Percentiles rank a stretch among this genome's conserved stretches.
phyloP scores from a whole-genome alignment of 1,140 invertebrate species.

The Eumaeus atala region DNA sequence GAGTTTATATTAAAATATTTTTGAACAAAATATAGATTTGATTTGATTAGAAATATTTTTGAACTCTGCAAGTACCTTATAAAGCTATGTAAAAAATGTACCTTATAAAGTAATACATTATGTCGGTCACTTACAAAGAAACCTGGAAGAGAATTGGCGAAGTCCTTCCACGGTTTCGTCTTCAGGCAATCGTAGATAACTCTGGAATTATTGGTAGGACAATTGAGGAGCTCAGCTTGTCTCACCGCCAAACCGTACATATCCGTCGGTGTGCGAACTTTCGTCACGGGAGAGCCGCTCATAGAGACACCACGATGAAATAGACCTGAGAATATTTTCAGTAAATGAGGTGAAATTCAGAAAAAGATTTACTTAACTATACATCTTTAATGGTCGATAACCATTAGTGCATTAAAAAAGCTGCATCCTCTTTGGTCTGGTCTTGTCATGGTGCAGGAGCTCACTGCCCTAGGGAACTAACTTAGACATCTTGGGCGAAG shows the following conservation, averaged over 20 bases:
- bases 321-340: slow-evolving; percentile 61
- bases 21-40: too few relatives aligned
- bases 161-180: slow-evolving; percentile 67
- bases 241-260: slow-evolving; percentile 77
- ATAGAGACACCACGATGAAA: slow-evolving; percentile 81
- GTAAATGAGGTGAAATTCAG: too few relatives aligned
- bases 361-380: neutral
- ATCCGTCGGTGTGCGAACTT: slow-evolving; percentile 62
- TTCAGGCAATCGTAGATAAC: slow-evolving; percentile 79
- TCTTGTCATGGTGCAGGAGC: too few relatives aligned
- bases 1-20: too few relatives aligned
- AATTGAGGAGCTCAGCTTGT: slow-evolving; percentile 80
- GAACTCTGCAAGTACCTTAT: too few relatives aligned
- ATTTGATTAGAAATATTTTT: too few relatives aligned
- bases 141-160: slow-evolving; percentile 65
- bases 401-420: too few relatives aligned
- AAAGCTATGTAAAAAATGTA: too few relatives aligned
- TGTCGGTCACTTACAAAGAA: slow-evolving; percentile 67
- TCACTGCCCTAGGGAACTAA: too few relatives aligned
- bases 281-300: slow-evolving; percentile 76
- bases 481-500: too few relatives aligned
- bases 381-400: neutral
- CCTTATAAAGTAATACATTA: too few relatives aligned
- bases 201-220: slow-evolving; percentile 74
- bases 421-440: too few relatives aligned